Conservation (phyloP, 2,113 vertebrate species). For the Lophotis ruficrista region DNA sequence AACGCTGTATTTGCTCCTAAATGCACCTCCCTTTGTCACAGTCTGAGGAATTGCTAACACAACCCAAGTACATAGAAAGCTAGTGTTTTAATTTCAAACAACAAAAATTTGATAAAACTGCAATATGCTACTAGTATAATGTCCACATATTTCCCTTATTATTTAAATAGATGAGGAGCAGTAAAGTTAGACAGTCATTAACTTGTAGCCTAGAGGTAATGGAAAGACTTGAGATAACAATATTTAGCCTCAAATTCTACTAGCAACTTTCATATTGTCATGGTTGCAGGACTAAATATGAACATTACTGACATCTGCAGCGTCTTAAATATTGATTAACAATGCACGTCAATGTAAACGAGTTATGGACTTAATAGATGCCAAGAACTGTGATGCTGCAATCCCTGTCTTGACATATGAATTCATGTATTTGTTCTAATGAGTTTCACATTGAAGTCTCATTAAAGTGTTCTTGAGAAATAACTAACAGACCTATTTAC, state of each 20-base stretch:
- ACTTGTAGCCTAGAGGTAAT: constrained; percentile 75
- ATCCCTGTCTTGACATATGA: constrained; percentile 74
- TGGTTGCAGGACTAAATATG: constrained; percentile 64
- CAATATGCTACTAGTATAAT: constrained; percentile 19
- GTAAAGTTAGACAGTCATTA: constrained; percentile 70
- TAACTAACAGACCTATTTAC: constrained; percentile 68
- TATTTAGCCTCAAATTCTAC: constrained; percentile 67
- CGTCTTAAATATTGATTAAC: constrained; percentile 76
- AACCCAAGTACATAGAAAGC: constrained; percentile 60
- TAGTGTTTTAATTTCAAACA: constrained; percentile 10
- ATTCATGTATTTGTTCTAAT: constrained; percentile 73
- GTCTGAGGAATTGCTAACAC: not conserved
- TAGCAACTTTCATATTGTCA: constrained; percentile 72
- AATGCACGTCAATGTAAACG: constrained; percentile 71
- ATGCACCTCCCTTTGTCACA: not conserved
- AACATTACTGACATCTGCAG: constrained; percentile 74
- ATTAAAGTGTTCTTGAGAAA: constrained; percentile 71
- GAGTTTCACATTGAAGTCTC: constrained; percentile 72
- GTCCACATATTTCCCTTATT: constrained; percentile 37
- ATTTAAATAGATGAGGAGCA: constrained; percentile 57
- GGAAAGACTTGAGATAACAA: constrained; percentile 54
- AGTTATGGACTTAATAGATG: constrained; percentile 78
- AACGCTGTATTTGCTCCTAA: constrained; percentile 45
- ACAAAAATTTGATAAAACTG: not conserved
- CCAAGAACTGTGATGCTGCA: constrained; percentile 66